These are phyloP conservation scores for Diogma glabrata DNA, from an alignment of 2,888 invertebrate species.

Conservation along the genomic window DNA sequence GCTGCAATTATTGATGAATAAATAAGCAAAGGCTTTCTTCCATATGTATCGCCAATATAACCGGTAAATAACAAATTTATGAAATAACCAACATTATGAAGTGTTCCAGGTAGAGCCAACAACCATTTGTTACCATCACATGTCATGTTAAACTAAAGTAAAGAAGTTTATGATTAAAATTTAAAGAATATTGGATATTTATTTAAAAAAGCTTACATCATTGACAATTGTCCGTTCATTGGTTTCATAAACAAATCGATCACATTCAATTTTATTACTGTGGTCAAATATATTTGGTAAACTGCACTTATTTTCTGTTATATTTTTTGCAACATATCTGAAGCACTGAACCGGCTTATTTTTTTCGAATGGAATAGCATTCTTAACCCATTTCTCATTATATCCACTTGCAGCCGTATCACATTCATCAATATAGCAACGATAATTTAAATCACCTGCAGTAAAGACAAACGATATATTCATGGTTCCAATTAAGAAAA, in stretches of 20 bases:
- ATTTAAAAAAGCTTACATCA: no score
- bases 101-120: neutral
- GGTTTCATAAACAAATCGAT: neutral
- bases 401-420: neutral
- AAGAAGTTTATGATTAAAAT: no score
- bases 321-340: neutral
- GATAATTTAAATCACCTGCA: neutral
- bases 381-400: neutral
- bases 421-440: neutral
- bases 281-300: neutral
- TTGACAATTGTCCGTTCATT: slow-evolving; percentile 1
- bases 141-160: no score
- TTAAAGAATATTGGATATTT: no score
- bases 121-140: neutral
- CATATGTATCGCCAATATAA: neutral
- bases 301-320: neutral
- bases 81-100: neutral
- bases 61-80: neutral
- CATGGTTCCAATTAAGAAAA: neutral
- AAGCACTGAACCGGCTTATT: neutral
- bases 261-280: neutral
- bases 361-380: neutral
- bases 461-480: neutral
- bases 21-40: neutral
- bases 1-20: neutral